These are phyloP conservation scores for Gandaritis pyraliata DNA, from an alignment of 2,888 invertebrate species.

Conservation along the genomic window DNA sequence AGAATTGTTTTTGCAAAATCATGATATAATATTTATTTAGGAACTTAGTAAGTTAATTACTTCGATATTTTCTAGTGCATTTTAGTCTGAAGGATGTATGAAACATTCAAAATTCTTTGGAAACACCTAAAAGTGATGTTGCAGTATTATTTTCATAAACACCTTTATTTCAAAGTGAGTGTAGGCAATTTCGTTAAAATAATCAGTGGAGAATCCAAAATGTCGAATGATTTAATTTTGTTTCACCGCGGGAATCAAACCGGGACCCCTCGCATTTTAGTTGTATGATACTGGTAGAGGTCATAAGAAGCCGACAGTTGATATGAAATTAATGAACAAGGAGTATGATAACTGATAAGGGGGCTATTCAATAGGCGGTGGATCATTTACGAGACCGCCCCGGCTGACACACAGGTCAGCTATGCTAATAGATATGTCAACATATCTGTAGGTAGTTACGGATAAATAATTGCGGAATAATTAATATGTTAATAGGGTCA, in stretches of 20 bases:
- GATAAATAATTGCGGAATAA: slow-evolving; percentile 69
- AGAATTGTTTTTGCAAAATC: too few relatives aligned
- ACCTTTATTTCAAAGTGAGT: too few relatives aligned
- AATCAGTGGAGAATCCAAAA: too few relatives aligned
- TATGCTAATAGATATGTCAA: slow-evolving; percentile 41
- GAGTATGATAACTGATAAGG: slow-evolving; percentile 68
- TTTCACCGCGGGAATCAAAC: not conserved
- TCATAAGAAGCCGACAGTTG: slow-evolving; percentile 61
- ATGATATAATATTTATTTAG: too few relatives aligned
- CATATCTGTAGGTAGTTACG: slow-evolving; percentile 58
- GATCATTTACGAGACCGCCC: slow-evolving; percentile 60
- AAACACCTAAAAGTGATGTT: too few relatives aligned
- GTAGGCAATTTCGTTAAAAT: too few relatives aligned
- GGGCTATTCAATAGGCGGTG: slow-evolving; percentile 70
- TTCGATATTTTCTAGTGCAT: too few relatives aligned
- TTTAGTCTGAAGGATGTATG: too few relatives aligned
- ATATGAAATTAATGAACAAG: slow-evolving; percentile 73
- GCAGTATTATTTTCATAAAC: too few relatives aligned
- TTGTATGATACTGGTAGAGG: slow-evolving; percentile 8
- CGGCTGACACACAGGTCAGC: slow-evolving; percentile 58
- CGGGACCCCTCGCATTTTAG: not conserved
- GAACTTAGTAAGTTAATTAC: too few relatives aligned
- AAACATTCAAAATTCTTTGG: too few relatives aligned
- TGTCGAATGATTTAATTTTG: not conserved
- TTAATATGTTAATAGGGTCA: slow-evolving; percentile 41